Conservation (phyloP, 1,140 invertebrate species). For the Odontomachus brunneus region DNA sequence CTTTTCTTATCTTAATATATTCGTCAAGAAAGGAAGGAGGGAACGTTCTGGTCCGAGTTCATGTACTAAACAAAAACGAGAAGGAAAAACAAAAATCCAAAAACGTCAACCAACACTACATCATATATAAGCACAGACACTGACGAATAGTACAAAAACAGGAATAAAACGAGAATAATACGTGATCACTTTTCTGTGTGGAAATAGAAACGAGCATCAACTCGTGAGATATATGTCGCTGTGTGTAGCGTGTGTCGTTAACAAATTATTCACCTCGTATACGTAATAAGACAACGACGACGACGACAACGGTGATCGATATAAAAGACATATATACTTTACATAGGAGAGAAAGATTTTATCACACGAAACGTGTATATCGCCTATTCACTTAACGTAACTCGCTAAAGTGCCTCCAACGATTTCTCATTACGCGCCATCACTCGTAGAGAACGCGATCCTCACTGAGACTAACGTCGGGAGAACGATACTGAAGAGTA, state of each 20-base stretch:
- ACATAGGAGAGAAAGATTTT: no score
- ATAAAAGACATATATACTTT: no score
- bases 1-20: slow-evolving; percentile 27
- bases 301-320: not conserved
- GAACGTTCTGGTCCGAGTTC: slow-evolving; percentile 25
- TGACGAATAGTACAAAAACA: slow-evolving; percentile 33
- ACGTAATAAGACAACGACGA: not conserved
- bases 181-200: not conserved
- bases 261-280: not conserved
- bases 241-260: not conserved
- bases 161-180: slow-evolving; percentile 7
- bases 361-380: no score
- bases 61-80: slow-evolving; percentile 14
- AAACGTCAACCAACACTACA: slow-evolving; percentile 54
- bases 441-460: no score
- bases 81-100: slow-evolving; percentile 40
- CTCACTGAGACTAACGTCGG: no score
- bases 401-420: no score
- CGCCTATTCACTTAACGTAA: no score
- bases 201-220: slow-evolving; percentile 6
- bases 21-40: slow-evolving; percentile 25
- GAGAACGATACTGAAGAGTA: no score
- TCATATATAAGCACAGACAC: slow-evolving; percentile 52
- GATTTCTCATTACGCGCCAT: no score
- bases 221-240: not conserved